phyloP scores from a whole-genome alignment of 2,888 invertebrate species.

The Drymonia ruficornis region DNA sequence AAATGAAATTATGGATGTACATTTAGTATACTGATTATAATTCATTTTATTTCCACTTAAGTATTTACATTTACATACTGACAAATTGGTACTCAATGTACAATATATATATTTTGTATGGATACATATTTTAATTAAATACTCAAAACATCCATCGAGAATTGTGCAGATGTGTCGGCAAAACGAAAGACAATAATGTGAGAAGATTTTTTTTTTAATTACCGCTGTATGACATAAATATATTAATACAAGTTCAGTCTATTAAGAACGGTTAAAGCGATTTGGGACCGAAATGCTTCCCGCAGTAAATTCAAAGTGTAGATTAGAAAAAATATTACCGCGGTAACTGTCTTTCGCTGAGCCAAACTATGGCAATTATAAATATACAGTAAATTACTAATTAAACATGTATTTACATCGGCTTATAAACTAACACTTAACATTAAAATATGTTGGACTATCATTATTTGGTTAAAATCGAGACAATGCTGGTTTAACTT shows the following conservation, averaged over 20 bases:
- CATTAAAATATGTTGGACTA: too few relatives aligned
- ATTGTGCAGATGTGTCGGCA: too few relatives aligned
- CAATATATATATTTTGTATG: slow-evolving; percentile 46
- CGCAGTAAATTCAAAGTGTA: not conserved
- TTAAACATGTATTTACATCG: not conserved
- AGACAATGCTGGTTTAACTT: too few relatives aligned
- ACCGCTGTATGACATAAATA: not conserved
- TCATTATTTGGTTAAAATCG: too few relatives aligned
- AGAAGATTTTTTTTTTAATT: not conserved
- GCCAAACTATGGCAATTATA: not conserved
- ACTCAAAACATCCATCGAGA: too few relatives aligned
- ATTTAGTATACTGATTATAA: slow-evolving; percentile 23
- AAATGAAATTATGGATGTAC: not conserved
- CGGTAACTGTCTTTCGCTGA: not conserved
- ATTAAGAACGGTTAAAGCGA: too few relatives aligned
- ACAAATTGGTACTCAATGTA: slow-evolving; percentile 45
- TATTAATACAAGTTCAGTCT: too few relatives aligned
- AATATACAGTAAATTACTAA: not conserved
- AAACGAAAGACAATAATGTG: not conserved
- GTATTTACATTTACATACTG: slow-evolving; percentile 30
- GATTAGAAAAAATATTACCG: not conserved
- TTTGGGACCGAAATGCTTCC: not conserved
- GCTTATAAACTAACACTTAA: not conserved
- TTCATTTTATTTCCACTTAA: slow-evolving; percentile 27
- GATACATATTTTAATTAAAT: not conserved